Base-by-base conservation (phyloP, 2,888 invertebrate species). In the Lottia scabra region DNA sequence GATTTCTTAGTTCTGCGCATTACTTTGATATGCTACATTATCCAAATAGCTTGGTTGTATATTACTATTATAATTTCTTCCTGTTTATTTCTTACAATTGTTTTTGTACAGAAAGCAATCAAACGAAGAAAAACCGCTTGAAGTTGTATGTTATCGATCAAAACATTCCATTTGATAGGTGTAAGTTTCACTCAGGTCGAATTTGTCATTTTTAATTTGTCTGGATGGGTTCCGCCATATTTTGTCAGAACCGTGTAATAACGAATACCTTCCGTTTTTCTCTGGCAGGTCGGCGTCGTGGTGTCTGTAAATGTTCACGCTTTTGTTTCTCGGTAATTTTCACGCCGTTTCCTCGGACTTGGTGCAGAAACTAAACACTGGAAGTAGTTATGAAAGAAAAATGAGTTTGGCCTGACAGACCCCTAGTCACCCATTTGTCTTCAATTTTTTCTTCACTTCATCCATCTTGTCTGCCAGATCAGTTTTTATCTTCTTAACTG, bases 361-460 rank as follows among this genome's bases (percentile, higher is more conserved):
- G 56, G 56, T 56, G 56, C 56, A 56, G 56, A 56, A 56, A 56
- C 56, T 23, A 56, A 56, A 56, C 56, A 56, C 56, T 23, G 23
- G 56, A 23, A 56, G 56, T 56, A 23, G 23, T 56, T 19, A 23
- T 23, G 56, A 23, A 56, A 56, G 56, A 56, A 56, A 56, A 56
- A 56, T 56, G 56, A 56, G 56, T 56, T 56, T 23, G 56, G 56
- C 56, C 56, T 13, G 56, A 56, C 56, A 56, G 56, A 56, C 56
- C 56, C 56, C 56, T 23, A 56, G 56, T 56, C 56, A 56, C 56
- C 56, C 56, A 56, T 56, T 56, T 56, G 56, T 56, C 56, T 56
- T 56, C 10, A 12, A 13, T 19, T 56, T 56, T 56, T 56, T n/a
- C 19, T 13, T 23, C 23, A 23, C 56, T 19, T 56, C 56, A 56